Evolutionary conservation across 1,140 invertebrate genomes (phyloP).

Genomic region (Papilio glaucus): DNA sequence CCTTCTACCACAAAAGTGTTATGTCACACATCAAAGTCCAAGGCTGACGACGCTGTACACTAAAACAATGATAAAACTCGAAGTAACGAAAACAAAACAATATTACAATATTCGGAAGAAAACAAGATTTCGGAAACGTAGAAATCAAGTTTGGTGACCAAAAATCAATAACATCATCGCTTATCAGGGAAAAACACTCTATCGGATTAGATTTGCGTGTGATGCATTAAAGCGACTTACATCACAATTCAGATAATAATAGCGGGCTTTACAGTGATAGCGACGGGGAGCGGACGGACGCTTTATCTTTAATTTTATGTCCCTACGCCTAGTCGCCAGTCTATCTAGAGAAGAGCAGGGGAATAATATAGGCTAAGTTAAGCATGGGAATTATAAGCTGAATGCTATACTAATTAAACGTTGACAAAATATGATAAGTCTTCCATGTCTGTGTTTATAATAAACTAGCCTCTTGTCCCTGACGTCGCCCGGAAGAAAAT

Average conservation of each 20-base stretch:
- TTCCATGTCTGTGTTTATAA: no score
- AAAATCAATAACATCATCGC: conserved; percentile 4
- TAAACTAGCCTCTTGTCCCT: no score
- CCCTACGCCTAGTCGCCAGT: not conserved
- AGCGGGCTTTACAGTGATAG: not conserved
- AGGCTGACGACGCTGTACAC: not conserved
- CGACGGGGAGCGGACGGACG: not conserved
- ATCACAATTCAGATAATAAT: conserved; percentile 40
- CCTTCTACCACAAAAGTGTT: not conserved
- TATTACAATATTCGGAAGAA: not conserved
- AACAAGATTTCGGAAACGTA: not conserved
- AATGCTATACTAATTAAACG: no score
- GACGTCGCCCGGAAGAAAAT: no score
- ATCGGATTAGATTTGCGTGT: conserved; percentile 33
- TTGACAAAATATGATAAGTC: no score
- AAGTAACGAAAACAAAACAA: not conserved
- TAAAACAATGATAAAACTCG: not conserved
- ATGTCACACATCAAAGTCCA: not conserved
- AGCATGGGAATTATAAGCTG: no score
- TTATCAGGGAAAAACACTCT: conserved; percentile 35
- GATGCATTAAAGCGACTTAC: conserved; percentile 36
- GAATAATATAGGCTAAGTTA: no score
- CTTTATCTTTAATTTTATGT: not conserved
- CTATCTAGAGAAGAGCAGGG: not conserved
- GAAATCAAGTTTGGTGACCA: conserved; percentile 6